Base-by-base conservation (phyloP, 2,888 invertebrate genomes). In the Drosophila phalerata region DNA sequence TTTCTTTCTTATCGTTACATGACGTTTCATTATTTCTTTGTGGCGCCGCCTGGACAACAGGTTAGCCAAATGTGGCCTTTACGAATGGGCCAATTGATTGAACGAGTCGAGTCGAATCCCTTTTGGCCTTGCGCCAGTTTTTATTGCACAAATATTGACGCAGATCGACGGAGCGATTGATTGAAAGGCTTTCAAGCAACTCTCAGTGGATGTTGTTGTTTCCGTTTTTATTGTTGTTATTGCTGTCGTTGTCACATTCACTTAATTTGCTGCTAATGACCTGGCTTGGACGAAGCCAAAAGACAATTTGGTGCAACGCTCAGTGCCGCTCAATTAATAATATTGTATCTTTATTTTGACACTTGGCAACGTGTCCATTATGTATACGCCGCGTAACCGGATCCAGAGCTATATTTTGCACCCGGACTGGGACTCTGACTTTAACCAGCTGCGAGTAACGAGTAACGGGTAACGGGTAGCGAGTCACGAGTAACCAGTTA, bases 231-330 rank as follows among this genome's bases (percentile, higher is more conserved):
- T 34, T 64, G 58, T 52, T 57, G 48, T 32, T 43, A 57, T 45
- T 47, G 49, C 9, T 48, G 52, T 56, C 60, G 53, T 73, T 76
- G 73, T 66, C 77, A 64, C 68, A 74, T 57, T 68, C 77, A 69
- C 60, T 70, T 56, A 81, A 81, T 80, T 73, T 71, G 69, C 81
- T 82, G 85, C 85, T 83, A 83, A 83, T 81, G 79, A 85, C 75
- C 78, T 68, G 70, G 70, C 51, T 25, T 45, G 57, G 56, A 11
- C 42, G n/a, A 32, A 15, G 32, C 76, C 69, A 58, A 45, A 61
- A 65, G 38, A 47, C 60, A 57, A 66, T 63, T 76, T 66, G 34
- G 47, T 76, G 73, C 73, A 73, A 43, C 58, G 58, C 45, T 55
- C 61, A 4, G 30, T n/a, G 30, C 8, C 38, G 40, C 22, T 76